Percentiles rank a stretch among this genome's conserved stretches.
Evolutionary conservation across 2,113 vertebrate genomes (phyloP).

Genomic region (Tetraodon nigroviridis): DNA sequence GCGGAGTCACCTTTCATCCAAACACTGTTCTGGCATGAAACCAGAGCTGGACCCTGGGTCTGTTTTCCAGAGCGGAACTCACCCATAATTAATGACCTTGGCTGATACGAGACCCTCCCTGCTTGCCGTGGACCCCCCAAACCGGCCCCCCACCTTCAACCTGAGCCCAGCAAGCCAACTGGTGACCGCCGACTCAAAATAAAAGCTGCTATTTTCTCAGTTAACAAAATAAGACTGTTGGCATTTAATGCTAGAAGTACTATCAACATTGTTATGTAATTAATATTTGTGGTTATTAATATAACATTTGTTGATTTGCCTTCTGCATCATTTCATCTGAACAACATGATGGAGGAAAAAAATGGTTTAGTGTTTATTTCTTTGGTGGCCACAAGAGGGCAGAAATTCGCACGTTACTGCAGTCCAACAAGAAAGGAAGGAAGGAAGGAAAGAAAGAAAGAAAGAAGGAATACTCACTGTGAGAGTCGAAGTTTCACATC

Average conservation of each 20-base stretch:
- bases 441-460: background rate
- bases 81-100: slow-evolving; percentile 51
- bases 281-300: no score
- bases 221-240: background rate
- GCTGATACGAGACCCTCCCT: slow-evolving; percentile 21
- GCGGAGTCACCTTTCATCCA: slow-evolving; percentile 50
- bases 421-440: background rate
- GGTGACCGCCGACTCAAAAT: no score
- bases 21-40: slow-evolving; percentile 53
- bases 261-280: no score
- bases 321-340: no score
- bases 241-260: no score
- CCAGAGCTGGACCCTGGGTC: slow-evolving; percentile 23
- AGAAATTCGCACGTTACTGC: background rate
- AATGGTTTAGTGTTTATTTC: no score
- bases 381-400: slow-evolving; percentile 34
- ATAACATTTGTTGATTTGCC: no score
- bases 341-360: no score
- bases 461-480: slow-evolving; percentile 82
- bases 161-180: background rate
- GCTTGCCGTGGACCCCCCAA: background rate
- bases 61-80: slow-evolving; percentile 54
- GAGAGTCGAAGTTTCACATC: slow-evolving; percentile 93
- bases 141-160: background rate
- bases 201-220: no score